Evolutionary conservation across 2,888 invertebrate genomes (phyloP).

Genomic region (Ferrisia virgata): DNA sequence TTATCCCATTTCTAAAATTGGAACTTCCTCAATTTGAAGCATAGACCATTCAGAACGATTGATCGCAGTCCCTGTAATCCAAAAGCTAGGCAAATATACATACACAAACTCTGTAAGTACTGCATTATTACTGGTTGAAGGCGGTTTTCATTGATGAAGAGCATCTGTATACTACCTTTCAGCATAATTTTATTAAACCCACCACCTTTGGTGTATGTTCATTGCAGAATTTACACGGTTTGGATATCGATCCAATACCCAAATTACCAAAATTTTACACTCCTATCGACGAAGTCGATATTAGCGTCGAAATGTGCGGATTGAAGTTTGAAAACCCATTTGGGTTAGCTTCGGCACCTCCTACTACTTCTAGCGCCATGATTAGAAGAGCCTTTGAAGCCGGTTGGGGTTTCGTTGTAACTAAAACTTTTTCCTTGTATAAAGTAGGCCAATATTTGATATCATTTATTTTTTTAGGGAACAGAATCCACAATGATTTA

Average conservation of each 20-base stretch:
- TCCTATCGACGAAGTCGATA: slow-evolving; percentile 88
- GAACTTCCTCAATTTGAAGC: not conserved
- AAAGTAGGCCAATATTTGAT: slow-evolving; percentile 66
- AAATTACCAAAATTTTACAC: slow-evolving; percentile 85
- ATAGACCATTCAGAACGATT: no score
- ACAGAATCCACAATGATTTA: not conserved
- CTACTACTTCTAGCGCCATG: slow-evolving; percentile 92
- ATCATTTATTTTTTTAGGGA: no score
- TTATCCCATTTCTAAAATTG: no score
- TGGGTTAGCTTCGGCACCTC: slow-evolving; percentile 95
- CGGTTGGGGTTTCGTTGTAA: slow-evolving; percentile 97
- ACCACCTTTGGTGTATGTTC: not conserved
- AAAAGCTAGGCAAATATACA: no score
- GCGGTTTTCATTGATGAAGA: no score
- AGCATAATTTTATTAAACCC: no score
- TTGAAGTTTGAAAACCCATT: slow-evolving; percentile 94
- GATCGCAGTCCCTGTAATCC: no score
- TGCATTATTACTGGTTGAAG: no score
- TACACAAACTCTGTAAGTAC: no score
- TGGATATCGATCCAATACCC: not conserved
- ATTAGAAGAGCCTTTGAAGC: slow-evolving; percentile 90
- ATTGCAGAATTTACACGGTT: not conserved
- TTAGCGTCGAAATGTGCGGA: slow-evolving; percentile 90
- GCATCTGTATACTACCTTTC: no score
- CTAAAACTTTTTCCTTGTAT: slow-evolving; percentile 92